Evolutionary conservation across 1,140 invertebrate species (phyloP).

Genomic region (Conus betulinus): DNA sequence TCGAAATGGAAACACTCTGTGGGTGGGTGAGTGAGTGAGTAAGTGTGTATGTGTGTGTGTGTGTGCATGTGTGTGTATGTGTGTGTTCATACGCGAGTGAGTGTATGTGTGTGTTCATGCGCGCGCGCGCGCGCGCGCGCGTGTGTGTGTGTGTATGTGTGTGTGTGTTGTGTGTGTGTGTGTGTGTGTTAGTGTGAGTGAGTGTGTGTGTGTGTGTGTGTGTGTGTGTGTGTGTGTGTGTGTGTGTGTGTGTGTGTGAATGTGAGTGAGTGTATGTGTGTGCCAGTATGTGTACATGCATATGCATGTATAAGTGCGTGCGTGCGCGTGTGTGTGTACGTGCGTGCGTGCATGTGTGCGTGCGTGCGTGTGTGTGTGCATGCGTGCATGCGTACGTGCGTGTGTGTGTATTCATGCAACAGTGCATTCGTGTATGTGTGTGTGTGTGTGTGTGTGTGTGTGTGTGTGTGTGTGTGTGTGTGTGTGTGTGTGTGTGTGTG

Average conservation of each 20-base stretch:
- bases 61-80: no score
- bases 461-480: no score
- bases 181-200: background rate
- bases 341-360: background rate
- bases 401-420: no score
- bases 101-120: background rate
- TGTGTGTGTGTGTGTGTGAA: background rate
- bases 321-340: background rate
- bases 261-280: background rate
- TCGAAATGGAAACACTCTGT: no score
- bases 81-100: background rate
- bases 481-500: no score
- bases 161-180: no score
- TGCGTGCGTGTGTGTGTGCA: background rate
- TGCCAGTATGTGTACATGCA: background rate
- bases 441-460: no score
- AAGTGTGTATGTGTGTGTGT: no score
- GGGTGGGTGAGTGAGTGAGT: no score
- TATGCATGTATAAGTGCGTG: background rate
- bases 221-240: no score
- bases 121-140: background rate
- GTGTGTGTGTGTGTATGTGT: background rate
- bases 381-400: no score
- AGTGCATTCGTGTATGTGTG: no score
- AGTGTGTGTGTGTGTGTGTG: background rate